Evolutionary conservation across 2,888 invertebrate genomes (phyloP).

Genomic region (Papilio elwesi): DNA sequence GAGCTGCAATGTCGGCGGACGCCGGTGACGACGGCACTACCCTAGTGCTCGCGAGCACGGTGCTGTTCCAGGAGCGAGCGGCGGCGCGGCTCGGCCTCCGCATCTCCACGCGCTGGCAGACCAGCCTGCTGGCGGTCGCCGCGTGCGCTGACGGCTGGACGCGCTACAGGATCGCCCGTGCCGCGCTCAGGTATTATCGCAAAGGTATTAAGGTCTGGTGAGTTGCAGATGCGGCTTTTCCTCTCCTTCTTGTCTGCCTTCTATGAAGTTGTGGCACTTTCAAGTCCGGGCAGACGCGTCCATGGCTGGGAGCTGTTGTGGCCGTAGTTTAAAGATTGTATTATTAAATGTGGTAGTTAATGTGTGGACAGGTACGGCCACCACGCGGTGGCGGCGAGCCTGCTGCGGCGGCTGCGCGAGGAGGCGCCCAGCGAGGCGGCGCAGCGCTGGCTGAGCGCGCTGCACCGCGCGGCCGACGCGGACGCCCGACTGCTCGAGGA

Average conservation of each 20-base stretch:
- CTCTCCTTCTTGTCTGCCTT: too few species aligned
- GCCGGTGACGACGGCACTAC: slow-evolving; percentile 79
- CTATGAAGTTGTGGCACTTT: too few species aligned
- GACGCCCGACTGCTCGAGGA: slow-evolving; percentile 86
- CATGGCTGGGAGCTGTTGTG: too few species aligned
- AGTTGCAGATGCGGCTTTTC: too few species aligned
- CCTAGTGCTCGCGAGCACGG: slow-evolving; percentile 91
- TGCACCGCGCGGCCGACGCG: slow-evolving; percentile 90
- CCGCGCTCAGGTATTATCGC: slow-evolving; percentile 87
- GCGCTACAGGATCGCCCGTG: slow-evolving; percentile 93
- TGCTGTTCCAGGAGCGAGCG: slow-evolving; percentile 92
- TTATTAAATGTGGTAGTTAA: neutral
- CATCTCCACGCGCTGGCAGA: slow-evolving; percentile 61
- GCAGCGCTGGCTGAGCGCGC: slow-evolving; percentile 93
- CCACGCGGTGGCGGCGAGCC: slow-evolving; percentile 87
- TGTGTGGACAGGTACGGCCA: slow-evolving; percentile 87
- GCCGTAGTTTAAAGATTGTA: too few species aligned
- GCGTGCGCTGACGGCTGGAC: slow-evolving; percentile 89
- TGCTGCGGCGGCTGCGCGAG: slow-evolving; percentile 86
- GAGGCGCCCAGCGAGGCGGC: slow-evolving; percentile 93
- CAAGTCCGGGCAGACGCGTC: too few species aligned
- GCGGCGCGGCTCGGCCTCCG: slow-evolving; percentile 86
- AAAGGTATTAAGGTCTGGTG: too few species aligned
- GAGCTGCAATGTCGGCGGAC: slow-evolving; percentile 55
- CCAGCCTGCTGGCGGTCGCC: slow-evolving; percentile 84